Evolutionary conservation across 1,140 invertebrate genomes (phyloP).

Genomic region (Temnothorax nylanderi): DNA sequence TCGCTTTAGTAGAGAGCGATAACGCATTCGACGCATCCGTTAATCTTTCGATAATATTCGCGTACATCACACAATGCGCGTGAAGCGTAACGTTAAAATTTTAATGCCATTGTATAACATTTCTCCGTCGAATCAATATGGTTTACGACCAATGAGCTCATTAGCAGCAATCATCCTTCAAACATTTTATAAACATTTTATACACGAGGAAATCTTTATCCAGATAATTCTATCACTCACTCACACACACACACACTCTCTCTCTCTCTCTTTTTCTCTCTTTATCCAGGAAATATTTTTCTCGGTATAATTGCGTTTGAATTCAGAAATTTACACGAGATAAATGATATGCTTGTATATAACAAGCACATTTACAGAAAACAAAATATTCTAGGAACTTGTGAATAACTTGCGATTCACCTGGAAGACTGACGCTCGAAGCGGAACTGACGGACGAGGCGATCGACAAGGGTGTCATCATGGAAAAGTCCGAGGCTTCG

Average conservation of each 20-base stretch:
- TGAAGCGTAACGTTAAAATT: conserved; percentile 47
- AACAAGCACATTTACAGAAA: neutral
- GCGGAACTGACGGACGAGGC: conserved; percentile 72
- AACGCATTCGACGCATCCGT: conserved; percentile 16
- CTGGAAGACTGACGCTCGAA: conserved; percentile 76
- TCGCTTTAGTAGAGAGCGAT: conserved; percentile 47
- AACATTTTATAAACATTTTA: neutral
- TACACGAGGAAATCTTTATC: neutral
- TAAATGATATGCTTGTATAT: neutral
- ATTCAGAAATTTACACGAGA: neutral
- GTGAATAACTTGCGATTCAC: conserved; percentile 64
- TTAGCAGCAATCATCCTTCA: conserved; percentile 19
- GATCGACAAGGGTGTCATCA: conserved; percentile 74
- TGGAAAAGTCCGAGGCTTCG: conserved; percentile 73
- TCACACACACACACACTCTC: no score
- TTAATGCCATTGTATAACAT: conserved; percentile 27
- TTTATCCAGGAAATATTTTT: neutral
- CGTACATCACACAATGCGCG: neutral
- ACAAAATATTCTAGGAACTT: neutral
- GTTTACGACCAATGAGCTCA: conserved; percentile 15
- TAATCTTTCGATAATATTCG: conserved; percentile 48
- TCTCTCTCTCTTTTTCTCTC: no score
- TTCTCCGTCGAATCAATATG: neutral
- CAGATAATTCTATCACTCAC: neutral
- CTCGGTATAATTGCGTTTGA: neutral